Evolutionary conservation across 92 coral and sea anemone genomes (phyloP).

Genomic region (Epizoanthus illoricatus): DNA sequence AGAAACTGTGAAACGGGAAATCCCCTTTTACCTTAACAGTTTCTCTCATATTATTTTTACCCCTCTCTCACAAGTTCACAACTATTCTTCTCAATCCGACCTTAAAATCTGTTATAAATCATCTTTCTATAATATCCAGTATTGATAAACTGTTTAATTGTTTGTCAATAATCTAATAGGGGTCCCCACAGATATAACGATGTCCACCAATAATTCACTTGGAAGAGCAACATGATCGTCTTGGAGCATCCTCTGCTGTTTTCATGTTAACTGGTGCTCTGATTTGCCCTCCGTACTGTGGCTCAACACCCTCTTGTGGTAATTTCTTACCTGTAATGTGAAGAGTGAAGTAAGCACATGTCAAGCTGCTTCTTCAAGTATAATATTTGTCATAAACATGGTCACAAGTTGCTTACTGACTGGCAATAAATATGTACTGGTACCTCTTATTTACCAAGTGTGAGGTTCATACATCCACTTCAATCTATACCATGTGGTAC

Average conservation of each 20-base stretch:
- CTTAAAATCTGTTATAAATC: background rate
- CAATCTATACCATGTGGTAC: too few species aligned
- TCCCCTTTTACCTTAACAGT: background rate
- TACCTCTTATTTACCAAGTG: too few species aligned
- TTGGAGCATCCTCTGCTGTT: slow-evolving; percentile 46
- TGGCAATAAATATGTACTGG: background rate
- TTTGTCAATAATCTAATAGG: background rate
- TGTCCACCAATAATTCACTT: slow-evolving; percentile 18
- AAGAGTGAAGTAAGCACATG: too few species aligned
- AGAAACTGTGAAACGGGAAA: background rate
- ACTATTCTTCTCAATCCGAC: background rate
- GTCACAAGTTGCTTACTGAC: too few species aligned
- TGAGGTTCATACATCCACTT: too few species aligned
- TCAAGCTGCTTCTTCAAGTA: too few species aligned
- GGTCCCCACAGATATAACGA: background rate
- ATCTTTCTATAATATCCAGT: background rate
- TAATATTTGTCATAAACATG: too few species aligned
- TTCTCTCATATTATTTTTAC: background rate
- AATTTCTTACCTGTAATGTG: slow-evolving; percentile 49
- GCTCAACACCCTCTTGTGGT: slow-evolving; percentile 48
- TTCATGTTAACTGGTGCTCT: slow-evolving; percentile 14
- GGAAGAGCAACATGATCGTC: slow-evolving; percentile 51
- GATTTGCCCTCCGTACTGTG: slow-evolving; percentile 27
- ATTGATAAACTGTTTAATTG: too few species aligned
- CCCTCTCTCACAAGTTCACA: background rate